These are phyloP conservation scores for Podiceps cristatus DNA, from an alignment of 2,113 vertebrate species.

Conservation along the genomic window DNA sequence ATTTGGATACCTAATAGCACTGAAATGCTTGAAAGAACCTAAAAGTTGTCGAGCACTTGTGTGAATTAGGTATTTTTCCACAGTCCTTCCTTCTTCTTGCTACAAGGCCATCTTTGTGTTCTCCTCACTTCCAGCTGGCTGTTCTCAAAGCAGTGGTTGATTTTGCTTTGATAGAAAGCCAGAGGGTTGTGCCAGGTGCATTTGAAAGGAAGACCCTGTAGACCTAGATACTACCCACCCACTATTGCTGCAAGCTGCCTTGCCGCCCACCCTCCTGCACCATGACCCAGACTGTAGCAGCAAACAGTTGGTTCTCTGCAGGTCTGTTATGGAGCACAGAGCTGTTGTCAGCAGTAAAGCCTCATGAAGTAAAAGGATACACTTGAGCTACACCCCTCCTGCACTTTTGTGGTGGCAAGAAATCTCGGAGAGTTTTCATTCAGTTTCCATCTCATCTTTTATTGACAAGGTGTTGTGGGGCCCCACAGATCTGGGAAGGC, in stretches of 20 bases:
- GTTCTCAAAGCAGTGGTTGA: neutral
- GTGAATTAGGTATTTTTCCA: neutral
- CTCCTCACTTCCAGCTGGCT: neutral
- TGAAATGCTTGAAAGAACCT: neutral
- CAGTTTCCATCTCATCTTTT: neutral
- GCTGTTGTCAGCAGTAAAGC: neutral
- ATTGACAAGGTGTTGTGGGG: neutral
- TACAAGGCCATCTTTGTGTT: neutral
- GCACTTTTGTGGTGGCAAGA: neutral
- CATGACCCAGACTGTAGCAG: neutral
- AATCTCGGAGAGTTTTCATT: neutral
- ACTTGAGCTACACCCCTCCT: neutral
- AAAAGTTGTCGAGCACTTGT: neutral
- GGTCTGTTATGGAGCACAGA: rapidly evolving
- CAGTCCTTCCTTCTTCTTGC: neutral
- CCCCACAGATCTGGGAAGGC: neutral
- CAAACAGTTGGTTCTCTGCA: neutral
- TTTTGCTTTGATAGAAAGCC: neutral
- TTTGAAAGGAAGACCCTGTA: neutral
- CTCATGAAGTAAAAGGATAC: neutral
- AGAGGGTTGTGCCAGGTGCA: neutral
- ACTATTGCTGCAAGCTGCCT: neutral
- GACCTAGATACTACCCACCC: neutral
- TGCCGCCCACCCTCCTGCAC: neutral
- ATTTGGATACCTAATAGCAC: neutral